These are phyloP conservation scores for Erynnis tages DNA, from an alignment of 2,888 invertebrate genomes.

Conservation along the genomic window DNA sequence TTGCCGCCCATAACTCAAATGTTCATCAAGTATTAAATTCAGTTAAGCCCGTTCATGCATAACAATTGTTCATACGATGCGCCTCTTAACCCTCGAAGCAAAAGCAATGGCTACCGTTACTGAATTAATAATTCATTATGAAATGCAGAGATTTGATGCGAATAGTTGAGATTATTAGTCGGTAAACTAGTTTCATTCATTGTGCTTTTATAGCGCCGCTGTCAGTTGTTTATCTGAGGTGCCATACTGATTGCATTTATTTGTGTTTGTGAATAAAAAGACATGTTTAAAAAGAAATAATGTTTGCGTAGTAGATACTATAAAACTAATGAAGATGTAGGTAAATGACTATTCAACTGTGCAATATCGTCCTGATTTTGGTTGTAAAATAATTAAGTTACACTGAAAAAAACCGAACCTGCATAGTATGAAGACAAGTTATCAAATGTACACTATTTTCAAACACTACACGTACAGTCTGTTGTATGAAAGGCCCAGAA, in stretches of 20 bases:
- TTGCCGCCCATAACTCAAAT: constrained; percentile 1
- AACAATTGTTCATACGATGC: constrained; percentile 15
- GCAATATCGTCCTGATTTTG: too few species aligned
- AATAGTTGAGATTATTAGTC: constrained; percentile 18
- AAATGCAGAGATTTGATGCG: constrained; percentile 20
- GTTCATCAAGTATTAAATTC: constrained; percentile 17
- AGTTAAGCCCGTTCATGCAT: constrained; percentile 21
- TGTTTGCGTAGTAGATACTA: too few species aligned
- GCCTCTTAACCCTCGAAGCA: constrained; percentile 17
- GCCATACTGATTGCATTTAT: not conserved
- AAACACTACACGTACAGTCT: too few species aligned
- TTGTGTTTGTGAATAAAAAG: too few species aligned
- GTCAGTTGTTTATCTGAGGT: not conserved
- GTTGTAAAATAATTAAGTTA: too few species aligned
- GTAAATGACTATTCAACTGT: too few species aligned
- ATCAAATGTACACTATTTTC: too few species aligned
- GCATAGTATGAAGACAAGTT: too few species aligned
- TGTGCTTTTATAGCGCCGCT: not conserved
- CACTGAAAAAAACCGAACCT: too few species aligned
- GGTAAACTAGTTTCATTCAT: constrained; percentile 15
- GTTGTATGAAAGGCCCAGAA: too few species aligned
- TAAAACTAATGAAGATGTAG: too few species aligned
- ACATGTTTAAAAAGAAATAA: too few species aligned
- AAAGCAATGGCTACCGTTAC: constrained; percentile 23
- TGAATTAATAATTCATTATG: constrained; percentile 26